Conservation (phyloP, 2,888 invertebrate genomes). For the Hydrotaea cyrtoneurina region DNA sequence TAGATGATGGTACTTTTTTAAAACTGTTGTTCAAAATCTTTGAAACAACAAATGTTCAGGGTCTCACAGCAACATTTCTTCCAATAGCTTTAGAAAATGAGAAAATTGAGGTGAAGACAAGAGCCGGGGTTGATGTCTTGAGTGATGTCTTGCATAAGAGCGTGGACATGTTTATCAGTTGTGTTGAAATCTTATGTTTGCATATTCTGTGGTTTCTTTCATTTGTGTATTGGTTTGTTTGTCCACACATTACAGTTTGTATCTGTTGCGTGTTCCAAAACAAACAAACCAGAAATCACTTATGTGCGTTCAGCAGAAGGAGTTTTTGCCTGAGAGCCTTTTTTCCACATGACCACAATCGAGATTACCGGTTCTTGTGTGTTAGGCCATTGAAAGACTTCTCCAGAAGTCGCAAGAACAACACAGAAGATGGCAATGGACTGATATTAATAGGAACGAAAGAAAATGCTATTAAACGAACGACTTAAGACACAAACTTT, state of each 20-base stretch:
- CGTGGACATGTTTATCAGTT: constrained; percentile 68
- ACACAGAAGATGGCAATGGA: too few relatives aligned
- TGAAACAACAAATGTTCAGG: too few relatives aligned
- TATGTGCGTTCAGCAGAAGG: too few relatives aligned
- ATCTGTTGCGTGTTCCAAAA: constrained; percentile 63
- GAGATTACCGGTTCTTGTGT: constrained; percentile 45
- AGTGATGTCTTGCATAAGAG: constrained; percentile 65
- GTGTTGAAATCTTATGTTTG: constrained; percentile 69
- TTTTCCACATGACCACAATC: constrained; percentile 27
- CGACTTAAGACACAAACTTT: too few relatives aligned
- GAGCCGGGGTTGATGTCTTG: constrained; percentile 44
- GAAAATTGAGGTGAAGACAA: background rate
- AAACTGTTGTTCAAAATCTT: too few relatives aligned
- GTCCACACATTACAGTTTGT: constrained; percentile 28
- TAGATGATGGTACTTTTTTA: too few relatives aligned
- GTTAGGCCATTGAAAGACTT: constrained; percentile 45
- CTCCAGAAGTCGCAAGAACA: background rate
- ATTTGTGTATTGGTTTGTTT: too few relatives aligned
- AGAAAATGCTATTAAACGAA: too few relatives aligned
- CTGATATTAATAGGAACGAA: too few relatives aligned
- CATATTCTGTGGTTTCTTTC: constrained; percentile 37
- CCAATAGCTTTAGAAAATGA: background rate
- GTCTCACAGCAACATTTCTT: too few relatives aligned
- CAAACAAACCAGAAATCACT: constrained; percentile 64
- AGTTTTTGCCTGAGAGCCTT: constrained; percentile 42